Base-by-base conservation (phyloP, 2,797 vertebrate species). In the Periophthalmus magnuspinnatus region DNA sequence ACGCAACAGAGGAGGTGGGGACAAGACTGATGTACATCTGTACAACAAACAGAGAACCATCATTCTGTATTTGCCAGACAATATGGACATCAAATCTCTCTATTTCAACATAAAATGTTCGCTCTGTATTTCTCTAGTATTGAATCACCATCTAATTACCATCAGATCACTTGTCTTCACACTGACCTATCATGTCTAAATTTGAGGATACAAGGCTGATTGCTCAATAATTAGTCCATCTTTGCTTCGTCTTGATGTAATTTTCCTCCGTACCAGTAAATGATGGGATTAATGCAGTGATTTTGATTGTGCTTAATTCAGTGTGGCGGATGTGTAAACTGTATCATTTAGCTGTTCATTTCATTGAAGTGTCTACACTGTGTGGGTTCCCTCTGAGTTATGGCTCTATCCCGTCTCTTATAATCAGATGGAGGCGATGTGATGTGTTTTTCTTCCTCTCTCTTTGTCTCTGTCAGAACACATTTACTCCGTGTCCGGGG, bases 71-170 rank as follows among this genome's bases (percentile, higher is more conserved):
- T 28, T 28, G 28, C 28, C 28, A 28, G 28, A 28, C 28, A 28
- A 28, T 28, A 28, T 28, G 28, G 28, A 28, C 28, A 28, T 28
- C 41, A 71, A 28, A 24, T 68, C 3, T 84, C 48, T 62, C 65
- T 4, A 4, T 19, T 16, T 16, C 16, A n/a, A n/a, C 5, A 9
- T 22, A 9, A 48, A 70, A 5, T 52, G 54, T 70, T 76, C 19
- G 50, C 60, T 67, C 69, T 62, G 28, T 60, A 48, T 72, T 58
- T 65, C 70, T 56, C 47, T 54, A 64, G 70, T 77, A 85, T 79
- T 78, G 77, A 84, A 70, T 84, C 72, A 8, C 68, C 68, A 70
- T 80, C 74, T 84, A 81, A 89, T 85, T 81, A 86, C 73, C 68
- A 73, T 78, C 75, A 65, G 72, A 85, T 88, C 77, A 86, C 19